Base-by-base conservation (phyloP, 2,113 vertebrate genomes). In the Phaetusa simplex region DNA sequence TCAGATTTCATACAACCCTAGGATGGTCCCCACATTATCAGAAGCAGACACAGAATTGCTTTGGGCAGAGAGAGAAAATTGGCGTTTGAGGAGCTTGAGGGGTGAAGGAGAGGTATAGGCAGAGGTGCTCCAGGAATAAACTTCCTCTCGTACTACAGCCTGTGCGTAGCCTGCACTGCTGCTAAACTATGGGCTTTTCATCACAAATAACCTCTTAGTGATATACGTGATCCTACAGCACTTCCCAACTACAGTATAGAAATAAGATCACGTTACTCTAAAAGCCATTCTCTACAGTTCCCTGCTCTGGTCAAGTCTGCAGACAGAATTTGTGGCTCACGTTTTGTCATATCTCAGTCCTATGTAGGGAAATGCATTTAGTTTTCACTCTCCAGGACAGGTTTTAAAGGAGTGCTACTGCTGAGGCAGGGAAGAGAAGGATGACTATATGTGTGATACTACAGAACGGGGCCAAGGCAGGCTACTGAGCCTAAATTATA, bases 261-360 rank as follows among this genome's bases (percentile, higher is more conserved):
- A 61, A 65, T 30, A 64, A 82, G 32, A 62, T 16, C 2, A 5
- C 0, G 0, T 14, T 70, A 21, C 17, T 81, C 14, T 30, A 56
- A 71, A 88, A 67, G 32, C 5, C 23, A 34, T 9, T 19, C 15
- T 65, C 70, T 34, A 65, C 6, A 62, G 36, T 42, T 69, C 17
- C 29, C n/a, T 62, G 62, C 53, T 71, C 47, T 77, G 49, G 17
- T 36, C 32, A 77, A 58, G 29, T 14, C 3, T 53, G 36, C 15
- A 62, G 11, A 59, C 19, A 72, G 26, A 52, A 53, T 61, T 56
- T 82, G 7, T 9, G 12, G 13, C 40, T 92, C 24, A 52, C 0
- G 0, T 74, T 81, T 86, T 73, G 9, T n/a, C 53, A 70, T 14
- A 65, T 11, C 11, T 88, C 32, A 53, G 19, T 73, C 30, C 24